Conservation (phyloP, 2,888 invertebrate genomes). For the Meiosimyza platycephala region DNA sequence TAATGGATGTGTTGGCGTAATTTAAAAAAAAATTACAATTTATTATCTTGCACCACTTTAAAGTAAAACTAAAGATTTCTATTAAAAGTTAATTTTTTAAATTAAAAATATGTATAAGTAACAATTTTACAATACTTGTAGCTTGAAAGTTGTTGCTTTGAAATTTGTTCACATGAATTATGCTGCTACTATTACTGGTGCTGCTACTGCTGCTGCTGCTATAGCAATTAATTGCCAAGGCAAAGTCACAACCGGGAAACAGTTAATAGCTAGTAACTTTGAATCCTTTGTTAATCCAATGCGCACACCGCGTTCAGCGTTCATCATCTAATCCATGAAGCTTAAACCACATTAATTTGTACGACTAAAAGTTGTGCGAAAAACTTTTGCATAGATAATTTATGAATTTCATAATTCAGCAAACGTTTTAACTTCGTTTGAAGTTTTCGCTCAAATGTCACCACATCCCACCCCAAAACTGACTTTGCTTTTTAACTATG, state of each 20-base stretch:
- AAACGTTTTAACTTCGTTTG: conserved; percentile 18
- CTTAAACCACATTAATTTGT: conserved; percentile 21
- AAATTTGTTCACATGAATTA: too few relatives aligned
- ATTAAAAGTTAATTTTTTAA: too few relatives aligned
- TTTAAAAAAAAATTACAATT: too few relatives aligned
- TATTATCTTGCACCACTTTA: too few relatives aligned
- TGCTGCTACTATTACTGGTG: background rate
- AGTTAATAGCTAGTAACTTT: background rate
- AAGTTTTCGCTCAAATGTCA: conserved; percentile 4
- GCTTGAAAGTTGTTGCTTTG: too few relatives aligned
- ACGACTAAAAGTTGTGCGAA: background rate
- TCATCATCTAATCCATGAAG: background rate
- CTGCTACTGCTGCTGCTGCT: conserved; percentile 28
- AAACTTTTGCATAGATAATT: conserved; percentile 1
- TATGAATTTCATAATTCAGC: conserved; percentile 16
- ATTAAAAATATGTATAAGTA: too few relatives aligned
- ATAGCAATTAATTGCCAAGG: conserved; percentile 12
- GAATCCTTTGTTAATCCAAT: conserved; percentile 36
- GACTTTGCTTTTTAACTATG: too few relatives aligned
- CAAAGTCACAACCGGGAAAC: background rate
- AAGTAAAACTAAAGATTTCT: too few relatives aligned
- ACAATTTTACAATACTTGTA: too few relatives aligned
- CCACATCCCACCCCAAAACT: too few relatives aligned
- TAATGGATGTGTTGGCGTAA: background rate
- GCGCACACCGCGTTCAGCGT: conserved; percentile 39